Conservation (phyloP, 2,113 vertebrate genomes). For the Harpagus bidentatus region DNA sequence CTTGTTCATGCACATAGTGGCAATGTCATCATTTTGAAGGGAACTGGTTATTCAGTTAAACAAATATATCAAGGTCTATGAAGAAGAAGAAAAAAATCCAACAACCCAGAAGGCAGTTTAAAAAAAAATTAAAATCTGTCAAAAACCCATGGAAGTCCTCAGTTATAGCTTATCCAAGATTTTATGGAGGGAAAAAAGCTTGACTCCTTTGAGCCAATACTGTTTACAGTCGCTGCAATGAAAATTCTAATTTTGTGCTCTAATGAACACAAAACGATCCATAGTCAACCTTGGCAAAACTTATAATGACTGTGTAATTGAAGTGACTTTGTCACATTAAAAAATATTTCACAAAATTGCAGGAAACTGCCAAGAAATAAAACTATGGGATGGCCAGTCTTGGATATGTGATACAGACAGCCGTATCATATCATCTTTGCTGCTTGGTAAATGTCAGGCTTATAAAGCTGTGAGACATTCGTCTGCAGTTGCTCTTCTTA, state of each 20-base stretch:
- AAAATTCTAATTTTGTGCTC: conserved; percentile 86
- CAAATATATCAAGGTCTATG: conserved; percentile 2
- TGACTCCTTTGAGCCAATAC: conserved; percentile 67
- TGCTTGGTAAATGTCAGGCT: background rate
- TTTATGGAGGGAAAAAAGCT: conserved; percentile 63
- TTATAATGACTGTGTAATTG: conserved; percentile 78
- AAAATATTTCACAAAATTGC: conserved; percentile 66
- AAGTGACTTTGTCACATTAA: conserved; percentile 71
- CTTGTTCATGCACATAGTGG: conserved; percentile 4
- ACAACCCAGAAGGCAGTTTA: background rate
- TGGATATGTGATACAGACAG: background rate
- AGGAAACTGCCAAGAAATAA: conserved; percentile 68
- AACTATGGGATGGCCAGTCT: conserved; percentile 21
- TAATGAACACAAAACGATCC: conserved; percentile 81
- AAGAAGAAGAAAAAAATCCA: background rate
- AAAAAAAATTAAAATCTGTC: conserved; percentile 46
- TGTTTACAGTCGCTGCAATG: conserved; percentile 77
- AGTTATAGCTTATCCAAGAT: conserved; percentile 63
- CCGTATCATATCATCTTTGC: background rate
- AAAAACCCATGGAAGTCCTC: conserved; percentile 7
- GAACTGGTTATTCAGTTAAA: conserved; percentile 42
- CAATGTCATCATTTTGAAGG: conserved; percentile 22
- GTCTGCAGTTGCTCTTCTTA: background rate
- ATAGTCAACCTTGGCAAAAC: conserved; percentile 77
- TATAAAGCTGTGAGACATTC: background rate